A percentile compares a stretch with the other conserved stretches of the same genome.
phyloP scores from a whole-genome alignment of 2,888 invertebrate species.

The Leucoma salicis region DNA sequence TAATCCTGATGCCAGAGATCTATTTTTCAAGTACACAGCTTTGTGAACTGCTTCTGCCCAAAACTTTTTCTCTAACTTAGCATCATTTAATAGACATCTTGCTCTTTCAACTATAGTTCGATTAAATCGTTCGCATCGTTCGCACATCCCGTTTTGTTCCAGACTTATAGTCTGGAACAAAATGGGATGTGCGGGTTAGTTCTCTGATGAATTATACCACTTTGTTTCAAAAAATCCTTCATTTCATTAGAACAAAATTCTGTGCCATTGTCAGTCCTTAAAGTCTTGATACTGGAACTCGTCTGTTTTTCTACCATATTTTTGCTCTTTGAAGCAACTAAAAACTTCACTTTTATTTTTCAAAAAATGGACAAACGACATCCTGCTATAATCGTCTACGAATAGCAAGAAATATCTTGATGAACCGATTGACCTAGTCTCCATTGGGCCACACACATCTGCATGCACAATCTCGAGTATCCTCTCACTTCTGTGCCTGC shows the following conservation, averaged over 20 bases:
- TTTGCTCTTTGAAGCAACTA: neutral
- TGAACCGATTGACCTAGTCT: neutral
- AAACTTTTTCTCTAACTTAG: neutral
- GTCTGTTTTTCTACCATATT: neutral
- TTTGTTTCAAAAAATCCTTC: constrained; percentile 5
- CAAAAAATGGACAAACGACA: constrained; percentile 1
- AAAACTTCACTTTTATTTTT: neutral
- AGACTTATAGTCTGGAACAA: no score
- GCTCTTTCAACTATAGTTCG: neutral
- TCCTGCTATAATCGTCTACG: constrained; percentile 1
- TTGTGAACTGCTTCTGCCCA: constrained; percentile 4
- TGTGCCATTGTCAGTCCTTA: constrained; percentile 25
- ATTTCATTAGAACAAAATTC: constrained; percentile 24
- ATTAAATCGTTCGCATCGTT: neutral
- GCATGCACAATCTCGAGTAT: neutral
- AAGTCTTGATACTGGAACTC: neutral
- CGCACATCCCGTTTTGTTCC: neutral
- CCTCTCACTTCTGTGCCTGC: neutral
- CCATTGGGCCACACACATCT: constrained; percentile 1
- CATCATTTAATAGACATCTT: neutral
- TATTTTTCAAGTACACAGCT: constrained; percentile 2
- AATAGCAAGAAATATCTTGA: constrained; percentile 1
- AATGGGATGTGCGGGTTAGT: neutral
- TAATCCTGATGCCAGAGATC: neutral
- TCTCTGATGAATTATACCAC: neutral